Conservation (phyloP, 2,888 invertebrate species). For the Amphimallon solstitiale region DNA sequence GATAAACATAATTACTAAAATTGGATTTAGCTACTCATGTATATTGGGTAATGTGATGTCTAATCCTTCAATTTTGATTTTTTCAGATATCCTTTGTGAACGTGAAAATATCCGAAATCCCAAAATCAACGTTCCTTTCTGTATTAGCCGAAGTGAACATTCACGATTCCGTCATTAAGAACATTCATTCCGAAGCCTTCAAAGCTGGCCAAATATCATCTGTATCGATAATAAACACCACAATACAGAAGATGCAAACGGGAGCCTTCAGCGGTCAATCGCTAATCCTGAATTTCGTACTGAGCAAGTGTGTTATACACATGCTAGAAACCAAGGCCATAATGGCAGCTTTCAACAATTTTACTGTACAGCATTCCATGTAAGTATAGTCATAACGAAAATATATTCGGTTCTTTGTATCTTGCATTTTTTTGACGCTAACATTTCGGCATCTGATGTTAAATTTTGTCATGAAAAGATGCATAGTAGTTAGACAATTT, state of each 20-base stretch:
- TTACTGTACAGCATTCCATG: conserved; percentile 74
- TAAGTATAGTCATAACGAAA: too few species aligned
- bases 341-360: conserved; percentile 71
- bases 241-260: conserved; percentile 69
- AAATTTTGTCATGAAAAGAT: too few species aligned
- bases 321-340: conserved; percentile 70
- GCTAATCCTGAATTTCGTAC: conserved; percentile 70
- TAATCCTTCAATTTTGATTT: conserved; percentile 12
- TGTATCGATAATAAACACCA: conserved; percentile 71
- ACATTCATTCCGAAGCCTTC: conserved; percentile 73
- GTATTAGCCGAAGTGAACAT: conserved; percentile 71
- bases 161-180: conserved; percentile 67
- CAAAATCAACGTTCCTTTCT: conserved; percentile 72
- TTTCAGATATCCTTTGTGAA: conserved; percentile 74
- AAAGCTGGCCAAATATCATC: conserved; percentile 72
- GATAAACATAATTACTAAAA: too few species aligned
- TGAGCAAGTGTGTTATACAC: conserved; percentile 69
- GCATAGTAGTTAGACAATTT: too few species aligned
- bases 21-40: not conserved
- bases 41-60: not conserved
- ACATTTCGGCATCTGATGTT: too few species aligned
- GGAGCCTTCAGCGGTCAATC: conserved; percentile 73
- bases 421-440: too few species aligned
- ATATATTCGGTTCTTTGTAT: too few species aligned
- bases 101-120: conserved; percentile 69